These are phyloP conservation scores for Heliconius charithonia DNA, from an alignment of 2,888 invertebrate species.

Conservation along the genomic window DNA sequence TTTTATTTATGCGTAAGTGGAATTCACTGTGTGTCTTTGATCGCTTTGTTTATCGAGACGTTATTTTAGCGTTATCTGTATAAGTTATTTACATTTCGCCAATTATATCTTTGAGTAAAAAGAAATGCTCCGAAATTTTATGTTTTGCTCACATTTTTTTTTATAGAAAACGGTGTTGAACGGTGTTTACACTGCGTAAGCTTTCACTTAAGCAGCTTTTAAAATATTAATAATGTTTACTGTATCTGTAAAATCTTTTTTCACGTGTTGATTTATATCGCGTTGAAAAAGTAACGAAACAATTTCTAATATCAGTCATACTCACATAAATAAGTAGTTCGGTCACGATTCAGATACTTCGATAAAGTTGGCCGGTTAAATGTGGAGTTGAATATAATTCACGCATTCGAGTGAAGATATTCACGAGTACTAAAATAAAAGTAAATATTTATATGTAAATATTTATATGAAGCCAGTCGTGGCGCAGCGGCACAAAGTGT, in stretches of 20 bases:
- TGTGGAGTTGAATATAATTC: conserved; percentile 19
- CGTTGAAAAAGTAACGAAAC: conserved; percentile 14
- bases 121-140: not conserved
- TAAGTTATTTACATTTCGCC: not conserved
- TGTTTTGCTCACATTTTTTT: not conserved
- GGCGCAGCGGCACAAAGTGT: too few species aligned
- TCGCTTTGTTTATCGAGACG: conserved; percentile 67
- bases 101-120: not conserved
- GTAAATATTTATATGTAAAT: not conserved
- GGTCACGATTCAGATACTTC: conserved; percentile 34
- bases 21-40: conserved; percentile 72
- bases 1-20: conserved; percentile 78
- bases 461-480: too few species aligned
- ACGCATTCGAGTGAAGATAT: not conserved
- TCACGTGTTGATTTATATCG: conserved; percentile 22
- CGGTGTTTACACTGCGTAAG: not conserved
- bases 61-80: conserved; percentile 57
- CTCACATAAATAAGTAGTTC: conserved; percentile 30
- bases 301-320: conserved; percentile 34
- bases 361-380: conserved; percentile 23
- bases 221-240: not conserved
- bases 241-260: not conserved
- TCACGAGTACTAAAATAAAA: conserved; percentile 1
- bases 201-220: not conserved
- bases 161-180: too few species aligned